Evolutionary conservation across 2,797 vertebrate genomes (phyloP).

Genomic region (Phalanger gymnotis): DNA sequence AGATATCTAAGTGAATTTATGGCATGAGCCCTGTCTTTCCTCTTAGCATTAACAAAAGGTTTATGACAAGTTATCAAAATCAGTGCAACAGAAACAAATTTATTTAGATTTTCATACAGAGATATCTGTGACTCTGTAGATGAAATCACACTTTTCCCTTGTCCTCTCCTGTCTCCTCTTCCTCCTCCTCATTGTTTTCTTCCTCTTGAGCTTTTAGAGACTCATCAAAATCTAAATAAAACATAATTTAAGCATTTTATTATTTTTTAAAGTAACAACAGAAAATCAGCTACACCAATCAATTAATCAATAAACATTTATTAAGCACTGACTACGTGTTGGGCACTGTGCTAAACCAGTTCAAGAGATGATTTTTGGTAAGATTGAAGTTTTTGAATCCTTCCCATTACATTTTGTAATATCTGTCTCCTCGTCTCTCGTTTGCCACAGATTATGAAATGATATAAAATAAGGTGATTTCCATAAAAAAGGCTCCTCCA

Average conservation of each 20-base stretch:
- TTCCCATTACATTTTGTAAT: not conserved
- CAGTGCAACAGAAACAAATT: constrained; percentile 61
- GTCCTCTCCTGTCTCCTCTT: not conserved
- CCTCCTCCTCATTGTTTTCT: not conserved
- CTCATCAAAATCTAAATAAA: constrained; percentile 11
- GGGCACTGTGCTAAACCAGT: not conserved
- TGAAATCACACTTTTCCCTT: not conserved
- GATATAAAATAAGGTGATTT: not conserved
- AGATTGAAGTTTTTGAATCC: not conserved
- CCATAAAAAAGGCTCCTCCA: not conserved
- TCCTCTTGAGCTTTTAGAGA: constrained; percentile 14
- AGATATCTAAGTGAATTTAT: constrained; percentile 74
- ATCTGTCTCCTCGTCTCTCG: not conserved
- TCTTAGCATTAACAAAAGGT: constrained; percentile 72
- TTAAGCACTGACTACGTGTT: not conserved
- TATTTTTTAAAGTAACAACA: constrained; percentile 34
- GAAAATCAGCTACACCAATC: not conserved
- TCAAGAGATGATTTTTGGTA: constrained; percentile 6
- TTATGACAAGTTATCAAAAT: constrained; percentile 72
- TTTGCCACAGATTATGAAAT: not conserved
- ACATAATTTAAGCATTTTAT: constrained; percentile 24
- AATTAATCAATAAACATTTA: not conserved
- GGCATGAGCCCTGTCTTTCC: constrained; percentile 64
- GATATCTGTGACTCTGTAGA: constrained; percentile 1
- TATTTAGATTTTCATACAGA: constrained; percentile 37